Evolutionary conservation across 2,888 invertebrate species (phyloP), one percentile per base, ranked within the genome.

Genomic region (Cryptocephalus primarius): DNA sequence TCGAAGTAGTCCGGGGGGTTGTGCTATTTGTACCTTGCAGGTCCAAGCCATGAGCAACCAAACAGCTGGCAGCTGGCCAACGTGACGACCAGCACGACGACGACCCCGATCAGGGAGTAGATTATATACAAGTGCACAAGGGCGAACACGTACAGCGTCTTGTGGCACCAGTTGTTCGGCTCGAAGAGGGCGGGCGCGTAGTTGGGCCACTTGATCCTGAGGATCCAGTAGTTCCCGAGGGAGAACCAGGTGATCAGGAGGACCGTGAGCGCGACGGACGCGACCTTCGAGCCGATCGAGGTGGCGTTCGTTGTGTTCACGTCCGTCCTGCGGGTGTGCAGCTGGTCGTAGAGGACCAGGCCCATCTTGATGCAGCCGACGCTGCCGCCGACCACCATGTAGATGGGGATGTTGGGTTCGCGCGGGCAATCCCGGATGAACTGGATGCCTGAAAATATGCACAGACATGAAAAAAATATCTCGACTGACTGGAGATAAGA

Each of bases 321-420:
- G 31, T 61, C 67, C 41, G 70, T 58, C 31, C 73, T 75, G 4
- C 82, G 69, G 42, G 77, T 76, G 46, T 79, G 78, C 2, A 84
- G 74, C 69, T 85, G 84, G 9, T 75, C 72, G 76, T 77, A 81
- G 42, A 81, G 69, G 48, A 79, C 68, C 78, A 83, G 81, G 47
- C 78, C 74, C 65, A 87, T 78, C 52, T 85, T 83, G 1, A 82
- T 72, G 11, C 82, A 75, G 0, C 88, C 88, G 9, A 85, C 76
- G 9, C 80, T 78, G 0, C 88, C 89, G 0, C 88, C 88, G n/a
- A 88, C 85, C 47, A 88, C 78, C 79, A 88, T 83, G 71, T 88
- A 89, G 31, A 87, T 78, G 0, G 88, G 87, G 53, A 89, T 80
- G 49, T 82, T 76, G 0, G 83, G 82, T 67, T 87, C 83, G 40